Evolutionary conservation across 92 coral and sea anemone species (phyloP).

Genomic region (Montipora capitata): DNA sequence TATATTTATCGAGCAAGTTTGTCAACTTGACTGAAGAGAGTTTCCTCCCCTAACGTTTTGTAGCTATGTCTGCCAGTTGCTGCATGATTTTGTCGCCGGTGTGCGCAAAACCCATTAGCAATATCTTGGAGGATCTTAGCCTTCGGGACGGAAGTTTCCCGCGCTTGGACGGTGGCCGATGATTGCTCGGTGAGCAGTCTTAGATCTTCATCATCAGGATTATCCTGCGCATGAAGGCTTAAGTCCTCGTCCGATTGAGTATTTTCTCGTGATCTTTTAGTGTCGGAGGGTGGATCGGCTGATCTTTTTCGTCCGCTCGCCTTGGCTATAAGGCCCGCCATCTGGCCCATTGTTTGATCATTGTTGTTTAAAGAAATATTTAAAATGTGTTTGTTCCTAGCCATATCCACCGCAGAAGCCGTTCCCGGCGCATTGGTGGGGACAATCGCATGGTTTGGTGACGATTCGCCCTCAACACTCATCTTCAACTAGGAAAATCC

Average conservation of each 20-base stretch:
- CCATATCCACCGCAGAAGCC: conserved; percentile 24
- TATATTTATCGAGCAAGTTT: conserved; percentile 51
- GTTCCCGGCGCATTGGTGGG: conserved; percentile 36
- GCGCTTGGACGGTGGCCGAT: conserved; percentile 29
- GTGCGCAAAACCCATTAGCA: conserved; percentile 12
- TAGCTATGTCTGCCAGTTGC: conserved; percentile 62
- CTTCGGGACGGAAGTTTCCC: conserved; percentile 50
- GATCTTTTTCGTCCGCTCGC: background rate
- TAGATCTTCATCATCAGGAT: conserved; percentile 27
- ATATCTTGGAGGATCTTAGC: background rate
- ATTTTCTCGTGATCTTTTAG: conserved; percentile 23
- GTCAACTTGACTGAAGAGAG: conserved; percentile 44
- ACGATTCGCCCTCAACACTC: conserved; percentile 42
- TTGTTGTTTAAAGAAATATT: conserved; percentile 1
- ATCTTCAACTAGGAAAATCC: conserved; percentile 1
- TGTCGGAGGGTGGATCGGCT: background rate
- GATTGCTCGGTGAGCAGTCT: conserved; percentile 60
- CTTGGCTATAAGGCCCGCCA: conserved; percentile 34
- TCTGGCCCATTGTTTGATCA: conserved; percentile 7
- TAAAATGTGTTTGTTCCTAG: conserved; percentile 9
- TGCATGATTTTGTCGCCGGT: conserved; percentile 53
- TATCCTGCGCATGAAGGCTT: conserved; percentile 43
- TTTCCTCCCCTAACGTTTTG: conserved; percentile 63
- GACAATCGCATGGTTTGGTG: conserved; percentile 41
- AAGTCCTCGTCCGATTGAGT: background rate